A percentile compares a stretch with the other conserved stretches of the same genome.
These are phyloP conservation scores for Paradoxurus hermaphroditus DNA, from an alignment of 2,113 vertebrate genomes.

Conservation along the genomic window DNA sequence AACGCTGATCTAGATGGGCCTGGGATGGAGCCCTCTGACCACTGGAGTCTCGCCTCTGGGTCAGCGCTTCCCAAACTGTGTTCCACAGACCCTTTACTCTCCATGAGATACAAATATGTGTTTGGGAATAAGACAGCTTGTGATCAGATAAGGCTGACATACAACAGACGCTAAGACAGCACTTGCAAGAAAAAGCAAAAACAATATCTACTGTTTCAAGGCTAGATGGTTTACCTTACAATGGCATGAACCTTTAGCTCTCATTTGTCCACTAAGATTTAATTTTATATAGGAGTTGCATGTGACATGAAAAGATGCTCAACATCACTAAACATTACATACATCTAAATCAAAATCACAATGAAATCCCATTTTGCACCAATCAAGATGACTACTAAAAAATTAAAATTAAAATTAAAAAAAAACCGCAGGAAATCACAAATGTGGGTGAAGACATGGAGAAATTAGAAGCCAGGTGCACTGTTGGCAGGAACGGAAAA, in stretches of 20 bases:
- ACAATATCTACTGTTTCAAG: background rate
- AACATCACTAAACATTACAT: background rate
- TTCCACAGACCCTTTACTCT: background rate
- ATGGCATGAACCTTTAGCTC: background rate
- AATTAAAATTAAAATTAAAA: background rate
- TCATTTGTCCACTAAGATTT: background rate
- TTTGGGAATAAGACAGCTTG: background rate
- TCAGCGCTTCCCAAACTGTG: background rate
- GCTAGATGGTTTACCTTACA: background rate
- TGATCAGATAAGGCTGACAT: background rate
- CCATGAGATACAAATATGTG: background rate
- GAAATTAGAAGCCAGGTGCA: background rate
- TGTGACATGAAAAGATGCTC: background rate
- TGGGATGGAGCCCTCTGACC: background rate
- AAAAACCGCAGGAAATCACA: background rate
- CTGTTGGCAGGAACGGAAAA: background rate
- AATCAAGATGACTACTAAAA: background rate
- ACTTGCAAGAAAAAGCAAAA: background rate
- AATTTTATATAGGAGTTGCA: background rate
- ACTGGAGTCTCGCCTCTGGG: background rate
- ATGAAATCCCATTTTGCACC: background rate
- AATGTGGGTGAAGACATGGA: background rate
- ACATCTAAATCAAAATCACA: background rate
- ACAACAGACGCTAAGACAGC: background rate
- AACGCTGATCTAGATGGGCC: background rate